A percentile compares a stretch with the other conserved stretches of the same genome.
Conservation (phyloP, 2,888 invertebrate genomes). For the Pseudolycoriella hygida region DNA sequence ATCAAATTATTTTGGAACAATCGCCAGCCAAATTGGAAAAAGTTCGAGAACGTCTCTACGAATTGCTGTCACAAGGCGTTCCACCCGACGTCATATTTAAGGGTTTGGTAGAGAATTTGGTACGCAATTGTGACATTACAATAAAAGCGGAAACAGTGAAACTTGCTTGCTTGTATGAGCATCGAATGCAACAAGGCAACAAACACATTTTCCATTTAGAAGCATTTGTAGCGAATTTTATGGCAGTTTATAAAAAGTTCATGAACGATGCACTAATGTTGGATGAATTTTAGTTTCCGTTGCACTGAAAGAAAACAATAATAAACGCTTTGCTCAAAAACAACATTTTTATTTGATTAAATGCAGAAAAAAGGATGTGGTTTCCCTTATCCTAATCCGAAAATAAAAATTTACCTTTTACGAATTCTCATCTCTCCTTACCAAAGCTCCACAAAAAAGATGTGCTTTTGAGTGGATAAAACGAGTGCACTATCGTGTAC, state of each 20-base stretch:
- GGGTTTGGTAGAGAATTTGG: conserved; percentile 64
- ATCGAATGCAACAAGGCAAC: conserved; percentile 78
- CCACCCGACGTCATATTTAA: conserved; percentile 85
- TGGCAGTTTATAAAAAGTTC: conserved; percentile 83
- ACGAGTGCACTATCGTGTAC: too few relatives aligned
- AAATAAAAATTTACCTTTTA: too few relatives aligned
- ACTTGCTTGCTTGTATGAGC: conserved; percentile 80
- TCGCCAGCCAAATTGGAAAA: conserved; percentile 67
- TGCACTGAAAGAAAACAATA: too few relatives aligned
- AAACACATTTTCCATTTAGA: conserved; percentile 95
- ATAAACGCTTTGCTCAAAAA: too few relatives aligned
- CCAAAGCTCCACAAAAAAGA: too few relatives aligned
- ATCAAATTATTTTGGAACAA: conserved; percentile 72
- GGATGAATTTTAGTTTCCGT: conserved; percentile 20
- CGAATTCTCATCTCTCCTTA: too few relatives aligned
- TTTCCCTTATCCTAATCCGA: too few relatives aligned
- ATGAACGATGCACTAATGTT: conserved; percentile 23
- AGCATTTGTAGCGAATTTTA: conserved; percentile 91
- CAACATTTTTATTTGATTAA: too few relatives aligned
- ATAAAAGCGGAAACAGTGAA: conserved; percentile 73
- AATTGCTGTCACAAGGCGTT: conserved; percentile 83
- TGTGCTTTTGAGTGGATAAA: too few relatives aligned
- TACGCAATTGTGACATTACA: conserved; percentile 77
- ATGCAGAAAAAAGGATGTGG: too few relatives aligned
- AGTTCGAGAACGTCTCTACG: conserved; percentile 78